These are phyloP conservation scores for Cyphomyrus discorhynchus DNA, from an alignment of 2,113 vertebrate species.

Conservation along the genomic window DNA sequence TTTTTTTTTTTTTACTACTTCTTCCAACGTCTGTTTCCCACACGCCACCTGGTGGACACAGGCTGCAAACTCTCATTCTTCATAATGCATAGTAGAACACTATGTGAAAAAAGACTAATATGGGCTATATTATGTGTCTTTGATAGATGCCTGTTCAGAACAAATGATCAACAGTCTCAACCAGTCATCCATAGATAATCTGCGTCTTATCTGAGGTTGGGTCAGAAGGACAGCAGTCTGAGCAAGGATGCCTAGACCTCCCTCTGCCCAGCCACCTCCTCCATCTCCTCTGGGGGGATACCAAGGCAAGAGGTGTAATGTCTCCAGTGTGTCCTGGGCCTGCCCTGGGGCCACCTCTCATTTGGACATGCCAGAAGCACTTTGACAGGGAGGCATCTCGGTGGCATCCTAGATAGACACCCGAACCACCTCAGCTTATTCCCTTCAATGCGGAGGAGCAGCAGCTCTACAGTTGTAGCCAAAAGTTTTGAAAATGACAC, in stretches of 20 bases:
- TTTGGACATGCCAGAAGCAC: not conserved
- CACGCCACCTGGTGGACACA: not conserved
- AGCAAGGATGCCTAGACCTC: not conserved
- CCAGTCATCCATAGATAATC: not conserved
- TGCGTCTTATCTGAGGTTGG: not conserved
- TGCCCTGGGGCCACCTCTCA: not conserved
- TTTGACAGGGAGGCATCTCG: not conserved
- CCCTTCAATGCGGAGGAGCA: not conserved
- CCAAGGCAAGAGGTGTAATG: not conserved
- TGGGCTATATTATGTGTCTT: not conserved
- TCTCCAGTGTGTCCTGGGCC: not conserved
- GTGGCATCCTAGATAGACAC: not conserved
- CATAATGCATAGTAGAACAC: not conserved
- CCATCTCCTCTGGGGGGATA: not conserved
- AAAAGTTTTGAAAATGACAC: too few relatives aligned
- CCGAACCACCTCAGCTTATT: not conserved
- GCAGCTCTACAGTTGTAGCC: not conserved
- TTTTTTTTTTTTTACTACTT: not conserved
- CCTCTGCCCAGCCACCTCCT: not conserved
- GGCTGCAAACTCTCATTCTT: not conserved
- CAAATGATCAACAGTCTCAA: not conserved
- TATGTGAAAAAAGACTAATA: not conserved
- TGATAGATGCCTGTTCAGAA: not conserved
- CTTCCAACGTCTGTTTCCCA: not conserved
- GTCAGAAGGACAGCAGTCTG: not conserved